Base-by-base conservation (phyloP, 2,797 vertebrate genomes). In the Dicrostonyx torquatus region DNA sequence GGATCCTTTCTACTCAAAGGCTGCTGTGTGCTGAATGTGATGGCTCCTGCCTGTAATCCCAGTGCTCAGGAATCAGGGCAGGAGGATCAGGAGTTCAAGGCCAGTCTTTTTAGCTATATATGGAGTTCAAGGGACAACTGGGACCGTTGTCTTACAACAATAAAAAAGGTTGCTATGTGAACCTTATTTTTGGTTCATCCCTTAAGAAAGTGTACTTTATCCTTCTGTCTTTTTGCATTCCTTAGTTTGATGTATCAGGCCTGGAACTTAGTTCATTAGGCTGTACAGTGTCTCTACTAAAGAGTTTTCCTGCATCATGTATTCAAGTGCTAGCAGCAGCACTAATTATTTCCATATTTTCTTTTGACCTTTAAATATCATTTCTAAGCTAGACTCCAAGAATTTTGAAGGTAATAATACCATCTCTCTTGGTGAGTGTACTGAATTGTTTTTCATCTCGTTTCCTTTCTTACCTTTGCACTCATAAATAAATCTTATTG, bases 301-400 rank as follows among this genome's bases (percentile, higher is more conserved):
- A 79, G 50, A 84, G 40, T 89, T 84, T 92, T 84, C 58, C 66
- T 91, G 50, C 37, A 58, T 34, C 6, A 2, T 48, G 43, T 93
- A 78, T 48, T 76, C 94, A 66, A 1, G n/a, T 83, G 53, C 86
- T 70, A 72, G 55, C 91, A 91, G 40, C 80, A 40, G 92, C 72
- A 43, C 83, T 89, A 70, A 78, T 89, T 83, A 84, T 68, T 95
- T 88, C 37, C 50, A 2, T 87, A 83, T 96, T 96, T 96, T 70
- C 79, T 91, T 55, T 92, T 95, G 94, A 94, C 96, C 78, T 96
- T 96, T 96, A 95, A 96, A 92, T 93, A 90, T 48, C 80, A 76
- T 76, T 95, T 93, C 92, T 94, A 72, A 87, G 53, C 3, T 31
- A 92, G 92, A 89, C 31, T 70, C 43, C 29, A 82, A 87, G 82